Evolutionary conservation across 2,113 vertebrate species (phyloP).

Genomic region (Columbina picui): DNA sequence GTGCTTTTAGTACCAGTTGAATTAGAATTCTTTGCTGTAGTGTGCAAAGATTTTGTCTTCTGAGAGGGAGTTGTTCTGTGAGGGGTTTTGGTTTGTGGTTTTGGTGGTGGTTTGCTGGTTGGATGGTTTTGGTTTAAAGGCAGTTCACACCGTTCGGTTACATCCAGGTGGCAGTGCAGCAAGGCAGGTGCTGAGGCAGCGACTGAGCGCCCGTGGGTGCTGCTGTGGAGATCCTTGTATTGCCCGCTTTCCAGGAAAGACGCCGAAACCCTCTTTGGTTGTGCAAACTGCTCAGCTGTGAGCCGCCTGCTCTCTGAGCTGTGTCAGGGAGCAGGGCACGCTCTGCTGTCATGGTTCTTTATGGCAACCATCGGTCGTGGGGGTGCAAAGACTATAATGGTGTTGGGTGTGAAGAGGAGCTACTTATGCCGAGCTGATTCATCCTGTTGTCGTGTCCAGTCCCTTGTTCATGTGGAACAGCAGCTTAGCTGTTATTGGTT

Average conservation of each 20-base stretch:
- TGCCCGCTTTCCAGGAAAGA: not conserved
- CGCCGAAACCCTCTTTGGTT: not conserved
- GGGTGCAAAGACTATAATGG: not conserved
- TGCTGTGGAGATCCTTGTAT: not conserved
- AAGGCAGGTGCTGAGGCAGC: not conserved
- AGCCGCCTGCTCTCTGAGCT: not conserved
- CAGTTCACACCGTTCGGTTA: accelerated
- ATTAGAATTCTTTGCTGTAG: not conserved
- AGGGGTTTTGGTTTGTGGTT: no score
- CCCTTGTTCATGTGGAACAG: not conserved
- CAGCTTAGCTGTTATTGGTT: not conserved
- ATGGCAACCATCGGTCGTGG: not conserved
- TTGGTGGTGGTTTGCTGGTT: not conserved
- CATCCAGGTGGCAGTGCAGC: not conserved
- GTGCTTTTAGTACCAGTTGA: not conserved
- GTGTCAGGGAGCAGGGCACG: not conserved
- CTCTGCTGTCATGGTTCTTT: not conserved
- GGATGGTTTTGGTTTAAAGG: not conserved
- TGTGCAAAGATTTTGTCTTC: not conserved
- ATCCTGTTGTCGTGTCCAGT: not conserved
- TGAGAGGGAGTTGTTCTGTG: not conserved
- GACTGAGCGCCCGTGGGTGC: not conserved
- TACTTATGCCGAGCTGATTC: accelerated
- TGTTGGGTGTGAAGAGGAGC: not conserved
- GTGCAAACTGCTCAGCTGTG: not conserved